Base-by-base conservation (phyloP, 2,113 vertebrate species). In the Romanogobio albipinnatus region DNA sequence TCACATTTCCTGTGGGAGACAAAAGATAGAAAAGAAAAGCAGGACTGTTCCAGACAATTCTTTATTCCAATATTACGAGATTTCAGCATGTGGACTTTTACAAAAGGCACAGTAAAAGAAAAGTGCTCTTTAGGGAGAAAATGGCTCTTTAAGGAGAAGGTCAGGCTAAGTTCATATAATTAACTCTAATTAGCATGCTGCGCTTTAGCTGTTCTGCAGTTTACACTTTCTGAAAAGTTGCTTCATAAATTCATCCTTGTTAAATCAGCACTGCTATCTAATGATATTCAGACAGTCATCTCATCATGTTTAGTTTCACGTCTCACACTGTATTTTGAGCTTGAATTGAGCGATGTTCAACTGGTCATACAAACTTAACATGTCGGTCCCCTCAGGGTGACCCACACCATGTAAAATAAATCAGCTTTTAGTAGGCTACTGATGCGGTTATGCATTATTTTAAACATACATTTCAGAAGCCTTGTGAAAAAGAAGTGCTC, bases 1-100 rank as follows among this genome's bases (percentile, higher is more conserved):
- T 85, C 61, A 79, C 49, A 71, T 58, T 79, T 56, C 83, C n/a
- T 24, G 10, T 45, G 64, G 17, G 64, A 79, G 33, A 59, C 76
- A 73, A 80, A 80, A 49, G 47, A 47, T 9, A 22, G 61, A 64
- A 66, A 33, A 49, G 14, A 80, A 66, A 64, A 66, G 24, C 13
- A 4, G 61, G 43, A 5, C 59, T 51, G 43, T 66, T 68, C 45
- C 24, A 22, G 26, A 51, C 61, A 11, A n/a, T 24, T 14, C 39
- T 62, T 62, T 62, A 62, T 79, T 45, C 14, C 43, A 33, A 47
- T 51, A 49, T 68, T 26, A 66, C 5, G 2, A 49, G 24, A 51
- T 49, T 66, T 51, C 45, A 51, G 26, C 26, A 33, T 51, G 43
- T 51, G 17, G 61, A 22, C 43, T 66, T 66, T 49, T 7, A 81